phyloP scores from a whole-genome alignment of 2,797 vertebrate genomes.

The Falco berigora region DNA sequence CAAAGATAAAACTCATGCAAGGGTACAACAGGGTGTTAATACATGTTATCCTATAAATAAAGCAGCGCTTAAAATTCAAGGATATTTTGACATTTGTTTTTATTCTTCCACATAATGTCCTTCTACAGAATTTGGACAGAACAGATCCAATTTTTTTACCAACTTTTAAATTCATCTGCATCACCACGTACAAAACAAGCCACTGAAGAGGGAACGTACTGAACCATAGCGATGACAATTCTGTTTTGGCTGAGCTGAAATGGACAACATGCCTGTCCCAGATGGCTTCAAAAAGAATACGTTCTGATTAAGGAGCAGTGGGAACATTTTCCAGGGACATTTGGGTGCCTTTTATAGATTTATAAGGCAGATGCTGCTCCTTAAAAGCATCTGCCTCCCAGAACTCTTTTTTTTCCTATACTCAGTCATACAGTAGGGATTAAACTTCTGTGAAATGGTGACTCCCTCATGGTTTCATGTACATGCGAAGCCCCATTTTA shows the following conservation, averaged over 20 bases:
- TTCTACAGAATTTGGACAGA: neutral
- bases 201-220: constrained; percentile 8
- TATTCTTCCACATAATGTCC: neutral
- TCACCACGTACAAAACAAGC: neutral
- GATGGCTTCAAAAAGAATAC: constrained; percentile 64
- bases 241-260: constrained; percentile 36
- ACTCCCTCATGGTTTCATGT: neutral
- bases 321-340: constrained; percentile 65
- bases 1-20: neutral
- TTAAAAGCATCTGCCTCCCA: constrained; percentile 54
- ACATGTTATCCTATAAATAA: neutral
- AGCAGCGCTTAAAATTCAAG: neutral
- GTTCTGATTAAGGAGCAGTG: constrained; percentile 58
- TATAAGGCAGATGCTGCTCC: constrained; percentile 58
- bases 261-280: constrained; percentile 55
- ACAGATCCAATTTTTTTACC: neutral
- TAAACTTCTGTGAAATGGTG: neutral
- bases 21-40: neutral
- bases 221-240: constrained; percentile 21
- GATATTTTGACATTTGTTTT: neutral
- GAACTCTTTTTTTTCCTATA: neutral
- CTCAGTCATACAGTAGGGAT: neutral
- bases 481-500: neutral
- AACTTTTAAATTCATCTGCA: neutral
- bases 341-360: constrained; percentile 61